These are phyloP conservation scores for Polypterus bichir DNA, from an alignment of 2,113 vertebrate species.

Conservation along the genomic window DNA sequence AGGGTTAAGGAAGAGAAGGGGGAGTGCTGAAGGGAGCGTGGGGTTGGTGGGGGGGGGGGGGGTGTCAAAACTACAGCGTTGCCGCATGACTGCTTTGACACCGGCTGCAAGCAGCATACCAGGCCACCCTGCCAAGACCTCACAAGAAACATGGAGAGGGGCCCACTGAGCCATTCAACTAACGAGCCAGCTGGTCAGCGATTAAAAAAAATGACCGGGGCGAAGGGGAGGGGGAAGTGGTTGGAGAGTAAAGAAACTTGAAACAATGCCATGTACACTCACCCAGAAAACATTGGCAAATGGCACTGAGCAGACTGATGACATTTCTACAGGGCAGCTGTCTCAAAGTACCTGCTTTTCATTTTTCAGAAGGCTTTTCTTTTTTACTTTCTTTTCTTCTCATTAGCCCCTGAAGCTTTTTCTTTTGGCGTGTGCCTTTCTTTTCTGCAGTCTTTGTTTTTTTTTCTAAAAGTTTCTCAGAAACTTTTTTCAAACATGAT, in stretches of 20 bases:
- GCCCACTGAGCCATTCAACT: constrained; percentile 79
- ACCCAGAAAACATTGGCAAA: constrained; percentile 64
- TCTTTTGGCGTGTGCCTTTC: too few relatives aligned
- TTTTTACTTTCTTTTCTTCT: not conserved
- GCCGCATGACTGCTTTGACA: constrained; percentile 54
- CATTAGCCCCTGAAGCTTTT: too few relatives aligned
- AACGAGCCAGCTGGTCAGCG: constrained; percentile 90
- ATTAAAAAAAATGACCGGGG: constrained; percentile 57
- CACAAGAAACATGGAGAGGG: constrained; percentile 90
- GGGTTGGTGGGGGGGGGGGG: constrained; percentile 22
- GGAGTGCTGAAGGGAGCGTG: not conserved
- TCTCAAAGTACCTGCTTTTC: not conserved
- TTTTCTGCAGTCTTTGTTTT: too few relatives aligned
- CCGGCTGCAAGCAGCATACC: constrained; percentile 63
- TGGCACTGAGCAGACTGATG: constrained; percentile 37
- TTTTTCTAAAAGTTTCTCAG: too few relatives aligned
- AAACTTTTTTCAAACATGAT: too few relatives aligned
- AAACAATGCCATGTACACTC: constrained; percentile 66
- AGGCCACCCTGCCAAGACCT: constrained; percentile 85
- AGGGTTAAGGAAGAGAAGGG: not conserved
- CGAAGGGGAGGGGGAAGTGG: too few relatives aligned
- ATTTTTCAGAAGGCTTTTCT: not conserved
- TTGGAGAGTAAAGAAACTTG: constrained; percentile 10
- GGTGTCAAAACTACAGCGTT: constrained; percentile 44
- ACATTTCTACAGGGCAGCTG: constrained; percentile 4